A percentile compares a stretch with the other conserved stretches of the same genome.
Evolutionary conservation across 2,888 invertebrate genomes (phyloP).

Genomic region (Urechis unicinctus): DNA sequence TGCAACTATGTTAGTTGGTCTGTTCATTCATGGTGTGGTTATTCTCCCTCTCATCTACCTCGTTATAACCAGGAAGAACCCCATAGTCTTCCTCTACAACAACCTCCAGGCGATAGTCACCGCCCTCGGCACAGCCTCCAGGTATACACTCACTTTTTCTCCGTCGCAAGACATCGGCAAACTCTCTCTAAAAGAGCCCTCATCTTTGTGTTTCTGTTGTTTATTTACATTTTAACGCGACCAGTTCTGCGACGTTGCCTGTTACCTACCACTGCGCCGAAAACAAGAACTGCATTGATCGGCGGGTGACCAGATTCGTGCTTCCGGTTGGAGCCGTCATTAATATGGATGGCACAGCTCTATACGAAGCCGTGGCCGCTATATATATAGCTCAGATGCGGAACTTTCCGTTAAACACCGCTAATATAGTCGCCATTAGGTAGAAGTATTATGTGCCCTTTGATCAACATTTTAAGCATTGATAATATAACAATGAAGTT

Average conservation of each 20-base stretch:
- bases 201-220: too few relatives aligned
- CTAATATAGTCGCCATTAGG: conserved; percentile 48
- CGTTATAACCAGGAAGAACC: conserved; percentile 64
- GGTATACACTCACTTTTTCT: too few relatives aligned
- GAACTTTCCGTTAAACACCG: conserved; percentile 39
- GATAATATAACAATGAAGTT: too few relatives aligned
- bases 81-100: conserved; percentile 62
- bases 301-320: conserved; percentile 62
- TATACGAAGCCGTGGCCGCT: conserved; percentile 56
- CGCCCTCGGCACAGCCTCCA: conserved; percentile 64
- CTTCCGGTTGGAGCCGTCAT: conserved; percentile 56
- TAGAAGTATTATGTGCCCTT: too few relatives aligned
- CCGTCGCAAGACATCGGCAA: too few relatives aligned
- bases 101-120: conserved; percentile 64
- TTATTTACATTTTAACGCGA: too few relatives aligned
- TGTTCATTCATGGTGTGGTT: conserved; percentile 59
- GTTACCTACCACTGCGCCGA: conserved; percentile 65
- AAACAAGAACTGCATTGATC: conserved; percentile 61
- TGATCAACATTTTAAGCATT: too few relatives aligned
- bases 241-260: conserved; percentile 63
- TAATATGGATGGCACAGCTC: too few relatives aligned
- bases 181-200: too few relatives aligned
- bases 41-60: conserved; percentile 61
- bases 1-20: conserved; percentile 53
- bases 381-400: conserved; percentile 55